phyloP scores from a whole-genome alignment of 2,888 invertebrate species.

The Lapara coniferarum region DNA sequence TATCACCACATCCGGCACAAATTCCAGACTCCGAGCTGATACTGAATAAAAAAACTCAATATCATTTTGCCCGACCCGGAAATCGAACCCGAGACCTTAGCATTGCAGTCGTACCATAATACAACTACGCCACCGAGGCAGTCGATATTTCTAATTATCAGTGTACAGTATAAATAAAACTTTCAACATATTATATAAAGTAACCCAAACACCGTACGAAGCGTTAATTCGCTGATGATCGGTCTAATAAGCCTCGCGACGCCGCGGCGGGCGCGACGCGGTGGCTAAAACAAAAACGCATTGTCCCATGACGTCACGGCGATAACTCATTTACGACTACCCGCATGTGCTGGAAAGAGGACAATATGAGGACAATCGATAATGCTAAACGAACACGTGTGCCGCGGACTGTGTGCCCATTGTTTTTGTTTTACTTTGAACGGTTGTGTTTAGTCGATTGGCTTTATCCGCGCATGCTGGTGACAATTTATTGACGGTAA shows the following conservation, averaged over 20 bases:
- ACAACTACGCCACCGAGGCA: too few relatives aligned
- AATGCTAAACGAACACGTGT: conserved; percentile 77
- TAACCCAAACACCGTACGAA: neutral
- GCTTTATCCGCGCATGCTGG: conserved; percentile 29
- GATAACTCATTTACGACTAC: conserved; percentile 70
- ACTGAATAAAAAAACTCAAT: too few relatives aligned
- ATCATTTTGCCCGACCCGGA: too few relatives aligned
- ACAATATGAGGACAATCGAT: conserved; percentile 76
- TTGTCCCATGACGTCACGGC: conserved; percentile 67
- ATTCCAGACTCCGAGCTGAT: too few relatives aligned
- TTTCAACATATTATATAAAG: neutral
- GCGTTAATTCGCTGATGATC: conserved; percentile 5
- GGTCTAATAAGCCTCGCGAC: neutral
- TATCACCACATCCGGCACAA: too few relatives aligned
- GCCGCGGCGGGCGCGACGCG: conserved; percentile 34
- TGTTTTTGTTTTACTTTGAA: conserved; percentile 57
- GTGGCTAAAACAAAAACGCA: conserved; percentile 64
- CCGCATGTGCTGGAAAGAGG: conserved; percentile 70
- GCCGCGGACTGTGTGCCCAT: conserved; percentile 50
- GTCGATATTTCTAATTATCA: neutral
- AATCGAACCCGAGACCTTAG: too few relatives aligned
- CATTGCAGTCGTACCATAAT: too few relatives aligned
- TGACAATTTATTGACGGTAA: conserved; percentile 21
- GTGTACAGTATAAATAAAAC: neutral
- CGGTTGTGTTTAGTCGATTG: conserved; percentile 19